Conservation (phyloP, 1,140 invertebrate species). For the Drosophila sechellia region DNA sequence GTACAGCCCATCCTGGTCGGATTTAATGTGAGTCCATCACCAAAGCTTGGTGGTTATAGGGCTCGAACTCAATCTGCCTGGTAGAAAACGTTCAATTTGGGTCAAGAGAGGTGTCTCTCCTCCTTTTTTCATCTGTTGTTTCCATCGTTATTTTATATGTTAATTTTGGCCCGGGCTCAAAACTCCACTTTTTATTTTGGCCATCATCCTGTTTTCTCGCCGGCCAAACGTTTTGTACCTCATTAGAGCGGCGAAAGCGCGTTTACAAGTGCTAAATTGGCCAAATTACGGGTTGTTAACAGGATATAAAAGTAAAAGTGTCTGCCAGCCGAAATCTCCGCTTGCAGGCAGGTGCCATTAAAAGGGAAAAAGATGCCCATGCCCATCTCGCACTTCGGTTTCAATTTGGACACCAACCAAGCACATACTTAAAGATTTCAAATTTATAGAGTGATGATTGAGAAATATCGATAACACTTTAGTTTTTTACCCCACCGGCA, state of each 20-base stretch:
- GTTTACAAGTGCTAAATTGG: constrained; percentile 83
- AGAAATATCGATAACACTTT: constrained; percentile 50
- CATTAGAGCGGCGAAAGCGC: constrained; percentile 82
- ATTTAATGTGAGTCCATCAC: constrained; percentile 53
- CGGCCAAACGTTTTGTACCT: constrained; percentile 76
- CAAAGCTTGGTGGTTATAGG: constrained; percentile 71
- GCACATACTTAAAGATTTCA: constrained; percentile 29
- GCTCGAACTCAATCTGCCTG: constrained; percentile 24
- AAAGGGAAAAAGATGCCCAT: constrained; percentile 11
- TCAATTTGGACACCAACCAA: constrained; percentile 35
- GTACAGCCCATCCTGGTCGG: constrained; percentile 29
- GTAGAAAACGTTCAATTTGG: constrained; percentile 67
- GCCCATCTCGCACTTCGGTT: constrained; percentile 14
- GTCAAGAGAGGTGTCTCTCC: constrained; percentile 49
- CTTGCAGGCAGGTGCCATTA: constrained; percentile 18
- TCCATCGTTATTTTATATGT: constrained; percentile 69
- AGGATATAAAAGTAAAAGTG: constrained; percentile 83
- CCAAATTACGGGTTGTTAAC: constrained; percentile 80
- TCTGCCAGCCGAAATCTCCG: constrained; percentile 35
- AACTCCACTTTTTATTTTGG: constrained; percentile 29
- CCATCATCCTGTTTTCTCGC: constrained; percentile 7
- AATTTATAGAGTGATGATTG: constrained; percentile 54
- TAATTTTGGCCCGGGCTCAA: constrained; percentile 56
- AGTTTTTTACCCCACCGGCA: not conserved
- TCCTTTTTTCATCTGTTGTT: not conserved